phyloP scores from a whole-genome alignment of 2,888 invertebrate species.

The Drosophila limbata region DNA sequence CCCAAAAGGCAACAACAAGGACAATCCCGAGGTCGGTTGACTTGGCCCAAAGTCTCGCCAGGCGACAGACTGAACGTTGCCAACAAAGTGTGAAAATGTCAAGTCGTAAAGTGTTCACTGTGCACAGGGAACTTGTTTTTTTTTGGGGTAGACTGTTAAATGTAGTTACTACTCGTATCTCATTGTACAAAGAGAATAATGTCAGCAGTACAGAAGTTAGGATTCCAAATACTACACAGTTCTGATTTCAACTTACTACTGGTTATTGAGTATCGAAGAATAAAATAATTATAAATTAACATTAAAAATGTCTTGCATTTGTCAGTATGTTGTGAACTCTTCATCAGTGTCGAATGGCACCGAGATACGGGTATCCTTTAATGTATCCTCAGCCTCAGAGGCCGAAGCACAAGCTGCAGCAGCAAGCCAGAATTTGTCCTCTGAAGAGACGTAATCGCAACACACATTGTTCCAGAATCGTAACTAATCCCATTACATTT shows the following conservation, averaged over 20 bases:
- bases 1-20: constrained; percentile 47
- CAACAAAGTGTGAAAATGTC: constrained; percentile 85
- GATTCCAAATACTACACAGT: constrained; percentile 4
- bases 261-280: constrained; percentile 1
- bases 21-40: constrained; percentile 50
- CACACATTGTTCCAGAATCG: not conserved
- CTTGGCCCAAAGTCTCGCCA: constrained; percentile 28
- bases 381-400: not conserved
- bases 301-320: constrained; percentile 60
- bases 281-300: constrained; percentile 8
- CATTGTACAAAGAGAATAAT: constrained; percentile 1
- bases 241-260: constrained; percentile 1
- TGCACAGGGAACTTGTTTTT: constrained; percentile 10
- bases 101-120: constrained; percentile 81
- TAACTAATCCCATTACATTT: not conserved
- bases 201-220: not conserved
- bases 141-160: constrained; percentile 18
- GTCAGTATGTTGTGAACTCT: constrained; percentile 47
- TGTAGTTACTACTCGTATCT: constrained; percentile 21
- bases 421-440: not conserved
- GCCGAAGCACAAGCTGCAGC: not conserved
- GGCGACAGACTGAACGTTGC: constrained; percentile 40
- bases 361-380: not conserved
- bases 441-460: constrained; percentile 14
- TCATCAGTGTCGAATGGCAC: not conserved